Conservation (phyloP, 2,113 vertebrate genomes). For the Spea bombifrons region DNA sequence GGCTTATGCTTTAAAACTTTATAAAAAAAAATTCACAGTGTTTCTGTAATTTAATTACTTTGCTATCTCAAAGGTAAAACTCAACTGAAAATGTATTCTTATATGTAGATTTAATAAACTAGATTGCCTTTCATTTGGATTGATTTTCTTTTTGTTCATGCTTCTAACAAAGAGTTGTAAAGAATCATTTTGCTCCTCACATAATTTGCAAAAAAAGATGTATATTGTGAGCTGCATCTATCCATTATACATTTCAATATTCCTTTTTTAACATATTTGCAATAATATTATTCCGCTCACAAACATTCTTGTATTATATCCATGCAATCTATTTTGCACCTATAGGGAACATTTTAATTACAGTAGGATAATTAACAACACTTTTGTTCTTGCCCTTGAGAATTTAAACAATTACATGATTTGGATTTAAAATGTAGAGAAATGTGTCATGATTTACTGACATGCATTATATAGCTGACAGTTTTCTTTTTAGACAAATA, state of each 20-base stretch:
- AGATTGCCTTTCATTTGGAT: too few species aligned
- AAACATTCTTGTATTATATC: background rate
- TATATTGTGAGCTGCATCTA: background rate
- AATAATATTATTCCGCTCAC: background rate
- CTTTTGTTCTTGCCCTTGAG: constrained; percentile 23
- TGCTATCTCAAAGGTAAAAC: too few species aligned
- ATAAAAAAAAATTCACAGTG: too few species aligned
- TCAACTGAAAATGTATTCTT: too few species aligned
- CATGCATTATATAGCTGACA: constrained; percentile 16
- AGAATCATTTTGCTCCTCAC: background rate
- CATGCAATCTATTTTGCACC: constrained; percentile 7
- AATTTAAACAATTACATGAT: constrained; percentile 34
- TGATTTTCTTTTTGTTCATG: background rate
- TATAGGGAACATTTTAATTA: constrained; percentile 37
- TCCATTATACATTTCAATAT: background rate
- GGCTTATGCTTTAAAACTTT: too few species aligned
- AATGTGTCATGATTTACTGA: constrained; percentile 3
- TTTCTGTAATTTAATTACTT: too few species aligned
- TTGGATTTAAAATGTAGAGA: constrained; percentile 23
- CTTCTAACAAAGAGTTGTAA: background rate
- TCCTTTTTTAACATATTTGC: background rate
- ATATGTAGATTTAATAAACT: too few species aligned
- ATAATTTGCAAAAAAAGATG: background rate
- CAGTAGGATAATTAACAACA: constrained; percentile 23
- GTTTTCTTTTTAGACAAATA: background rate